Conservation (phyloP, 2,797 vertebrate genomes). For the Alcedo atthis region DNA sequence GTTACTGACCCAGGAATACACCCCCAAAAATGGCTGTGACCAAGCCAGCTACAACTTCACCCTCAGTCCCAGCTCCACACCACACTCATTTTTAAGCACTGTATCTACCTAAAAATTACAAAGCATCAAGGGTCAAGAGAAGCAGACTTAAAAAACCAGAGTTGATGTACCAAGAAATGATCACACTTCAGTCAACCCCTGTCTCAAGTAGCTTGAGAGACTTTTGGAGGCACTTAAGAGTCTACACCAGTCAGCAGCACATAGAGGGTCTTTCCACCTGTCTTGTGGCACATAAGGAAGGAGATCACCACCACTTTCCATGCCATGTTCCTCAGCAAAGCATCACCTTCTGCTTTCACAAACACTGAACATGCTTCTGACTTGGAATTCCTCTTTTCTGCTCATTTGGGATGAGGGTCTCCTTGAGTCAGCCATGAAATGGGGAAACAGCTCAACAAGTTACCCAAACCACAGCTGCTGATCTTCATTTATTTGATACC, state of each 20-base stretch:
- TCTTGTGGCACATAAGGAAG: background rate
- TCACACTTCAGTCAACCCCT: background rate
- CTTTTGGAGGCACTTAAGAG: background rate
- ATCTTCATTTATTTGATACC: background rate
- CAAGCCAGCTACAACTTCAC: background rate
- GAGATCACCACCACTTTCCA: fast-evolving
- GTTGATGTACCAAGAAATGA: fast-evolving
- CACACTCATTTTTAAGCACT: background rate
- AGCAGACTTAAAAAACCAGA: background rate
- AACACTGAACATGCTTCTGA: background rate
- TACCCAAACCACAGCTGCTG: background rate
- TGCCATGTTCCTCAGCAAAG: fast-evolving
- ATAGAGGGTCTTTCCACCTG: background rate
- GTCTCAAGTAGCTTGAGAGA: background rate
- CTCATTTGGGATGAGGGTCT: background rate
- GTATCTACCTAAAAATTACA: background rate
- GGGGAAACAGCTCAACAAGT: background rate
- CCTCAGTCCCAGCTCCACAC: background rate
- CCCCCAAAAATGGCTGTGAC: too few species aligned
- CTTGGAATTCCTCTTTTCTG: background rate
- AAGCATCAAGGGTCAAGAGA: background rate
- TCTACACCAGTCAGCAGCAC: background rate
- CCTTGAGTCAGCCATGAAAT: background rate
- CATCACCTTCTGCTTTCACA: background rate
- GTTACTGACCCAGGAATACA: background rate